Conservation (phyloP, 1,140 invertebrate genomes). For the Nasonia giraulti region DNA sequence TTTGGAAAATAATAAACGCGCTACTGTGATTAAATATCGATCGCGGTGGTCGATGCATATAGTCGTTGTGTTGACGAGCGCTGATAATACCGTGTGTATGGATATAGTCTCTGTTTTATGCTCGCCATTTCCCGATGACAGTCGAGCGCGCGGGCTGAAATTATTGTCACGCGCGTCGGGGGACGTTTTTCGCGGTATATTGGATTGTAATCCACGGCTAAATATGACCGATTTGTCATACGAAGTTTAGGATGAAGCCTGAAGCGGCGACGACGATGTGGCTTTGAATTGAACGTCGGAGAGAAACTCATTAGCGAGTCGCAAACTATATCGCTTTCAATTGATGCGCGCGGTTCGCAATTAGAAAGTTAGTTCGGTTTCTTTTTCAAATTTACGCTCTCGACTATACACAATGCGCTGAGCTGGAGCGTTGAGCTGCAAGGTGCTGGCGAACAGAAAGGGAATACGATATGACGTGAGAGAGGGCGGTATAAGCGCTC, state of each 20-base stretch:
- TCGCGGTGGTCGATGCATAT: not conserved
- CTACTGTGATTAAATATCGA: constrained; percentile 44
- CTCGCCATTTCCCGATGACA: no score
- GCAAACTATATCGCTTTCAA: constrained; percentile 13
- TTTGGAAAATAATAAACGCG: constrained; percentile 54
- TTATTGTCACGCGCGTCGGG: no score
- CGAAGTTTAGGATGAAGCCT: not conserved
- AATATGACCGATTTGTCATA: not conserved
- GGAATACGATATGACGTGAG: not conserved
- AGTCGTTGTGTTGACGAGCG: not conserved
- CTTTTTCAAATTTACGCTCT: no score
- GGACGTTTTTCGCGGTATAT: no score
- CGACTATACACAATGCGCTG: no score
- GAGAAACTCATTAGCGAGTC: constrained; percentile 61
- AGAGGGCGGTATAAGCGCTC: not conserved
- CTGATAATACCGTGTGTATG: not conserved
- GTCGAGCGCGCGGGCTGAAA: no score
- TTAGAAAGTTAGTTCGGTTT: no score
- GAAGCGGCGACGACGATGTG: not conserved
- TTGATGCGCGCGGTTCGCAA: not conserved
- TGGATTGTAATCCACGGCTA: no score
- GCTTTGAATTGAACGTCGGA: constrained; percentile 34
- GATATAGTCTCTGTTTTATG: no score
- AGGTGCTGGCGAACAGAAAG: not conserved
- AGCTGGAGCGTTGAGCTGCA: not conserved